Base-by-base conservation (phyloP, 2,113 vertebrate genomes). In the Pomatostomus ruficeps region DNA sequence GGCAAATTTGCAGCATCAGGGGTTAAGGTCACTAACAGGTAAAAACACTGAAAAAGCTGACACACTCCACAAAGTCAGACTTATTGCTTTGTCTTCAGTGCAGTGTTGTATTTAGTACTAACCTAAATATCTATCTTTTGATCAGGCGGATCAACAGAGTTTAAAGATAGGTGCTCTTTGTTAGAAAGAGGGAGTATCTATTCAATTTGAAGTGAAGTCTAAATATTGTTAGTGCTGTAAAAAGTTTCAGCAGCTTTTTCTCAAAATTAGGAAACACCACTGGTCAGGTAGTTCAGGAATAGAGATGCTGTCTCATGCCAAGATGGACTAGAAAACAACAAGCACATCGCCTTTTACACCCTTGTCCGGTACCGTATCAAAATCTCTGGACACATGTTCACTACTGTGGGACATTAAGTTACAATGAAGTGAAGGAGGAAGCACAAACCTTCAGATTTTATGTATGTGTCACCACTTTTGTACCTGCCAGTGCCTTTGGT, bases 401-500 rank as follows among this genome's bases (percentile, higher is more conserved):
- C 31, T 8, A 38, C 3, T n/a, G 18, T 55, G 23, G 45, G 35
- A 77, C 21, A 46, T 42, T 83, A 46, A 61, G 46, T 35, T 35
- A 72, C 14, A 87, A 54, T 8, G 12, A 65, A 63, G 20, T n/a
- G 29, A 66, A 83, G 31, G 31, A 55, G 61, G 33, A 75, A 79
- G 8, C 0, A 1, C 24, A 88, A 82, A 63, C 11, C 16, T 75
- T 67, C 12, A 6, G 36, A 35, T 54, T 83, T 45, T 48, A 33
- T 5, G 19, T 31, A 26, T 51, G 25, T 72, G 42, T 15, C 25
- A 45, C 2, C 51, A 40, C 51, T 73, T 55, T 29, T 0, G 0
- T 49, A 58, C 21, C 68, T 88, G 49, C 25, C 29, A 51, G 20
- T 35, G 20, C 26, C 33, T 63, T 45, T 51, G 29, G 7, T 28